Evolutionary conservation across 2,113 vertebrate species (phyloP), one percentile per base, ranked within the genome.

Genomic region (Loxodonta africana): DNA sequence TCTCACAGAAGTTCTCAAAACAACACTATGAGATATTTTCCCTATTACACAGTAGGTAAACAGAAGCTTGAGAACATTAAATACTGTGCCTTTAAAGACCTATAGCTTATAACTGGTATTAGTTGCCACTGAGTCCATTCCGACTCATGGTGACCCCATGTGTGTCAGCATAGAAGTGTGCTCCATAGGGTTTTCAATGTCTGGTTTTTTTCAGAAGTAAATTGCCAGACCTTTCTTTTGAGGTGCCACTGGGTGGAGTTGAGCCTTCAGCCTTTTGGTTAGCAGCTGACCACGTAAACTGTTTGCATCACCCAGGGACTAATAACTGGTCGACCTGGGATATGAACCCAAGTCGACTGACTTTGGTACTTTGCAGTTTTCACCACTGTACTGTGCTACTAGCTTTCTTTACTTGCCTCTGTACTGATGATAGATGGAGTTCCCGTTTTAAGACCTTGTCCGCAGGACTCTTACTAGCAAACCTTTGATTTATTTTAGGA

Each of bases 401-500:
- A 4, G 26, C 12, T 53, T 90, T 65, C 76, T 88, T 20, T 33
- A 0, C 12, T 81, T 37, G 25, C 26, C 46, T 77, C 37, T 30
- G 1, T 62, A 3, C 8, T 67, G 23, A 33, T 87, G 88, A 60
- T 48, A 28, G 65, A 44, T 85, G 48, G 74, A n/a, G 15, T 86
- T 83, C 94, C 37, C 1, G 30, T 71, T 89, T 90, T 77, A 73
- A 95, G 84, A 73, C n/a, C 60, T 44, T 65, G 44, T 63, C 48
- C 37, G 81, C 53, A 85, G 62, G 11, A 51, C 53, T 86, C 77
- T 71, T 51, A 83, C 78, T 88, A 83, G 67, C 76, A 88, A 92
- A 78, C 20, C 85, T 96, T 53, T 41, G 88, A 46, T 91, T 94
- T 76, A 26, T 86, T 53, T 83, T 93, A 83, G 95, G 67, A 91